These are phyloP conservation scores for Botrylloides violaceus DNA, from an alignment of 23 tunicate genomes.

Conservation along the genomic window DNA sequence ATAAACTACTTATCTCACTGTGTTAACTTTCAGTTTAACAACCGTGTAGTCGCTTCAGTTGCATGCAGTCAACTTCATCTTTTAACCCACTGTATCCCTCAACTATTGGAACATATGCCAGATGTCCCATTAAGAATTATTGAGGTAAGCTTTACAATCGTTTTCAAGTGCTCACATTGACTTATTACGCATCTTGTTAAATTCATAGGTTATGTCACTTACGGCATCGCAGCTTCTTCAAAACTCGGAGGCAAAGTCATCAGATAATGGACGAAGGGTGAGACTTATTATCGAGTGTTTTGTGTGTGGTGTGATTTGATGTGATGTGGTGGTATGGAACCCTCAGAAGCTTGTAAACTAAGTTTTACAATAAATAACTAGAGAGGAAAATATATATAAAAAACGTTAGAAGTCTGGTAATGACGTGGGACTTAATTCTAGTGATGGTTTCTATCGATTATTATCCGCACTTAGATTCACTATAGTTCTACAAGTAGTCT, in stretches of 20 bases:
- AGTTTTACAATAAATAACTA: too few relatives aligned
- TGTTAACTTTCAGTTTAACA: slow-evolving; percentile 47
- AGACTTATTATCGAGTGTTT: too few relatives aligned
- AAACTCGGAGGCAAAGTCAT: slow-evolving; percentile 48
- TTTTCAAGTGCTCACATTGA: too few relatives aligned
- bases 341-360: too few relatives aligned
- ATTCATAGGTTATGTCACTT: slow-evolving; percentile 58
- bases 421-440: too few relatives aligned
- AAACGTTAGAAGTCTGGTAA: too few relatives aligned
- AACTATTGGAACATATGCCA: slow-evolving; percentile 50
- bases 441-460: too few relatives aligned
- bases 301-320: slow-evolving; percentile 8
- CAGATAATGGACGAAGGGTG: slow-evolving; percentile 54
- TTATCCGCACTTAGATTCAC: too few relatives aligned
- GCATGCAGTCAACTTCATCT: slow-evolving; percentile 84
- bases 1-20: too few relatives aligned
- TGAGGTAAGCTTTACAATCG: too few relatives aligned
- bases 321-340: not conserved
- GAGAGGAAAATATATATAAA: not conserved
- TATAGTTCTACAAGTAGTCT: too few relatives aligned
- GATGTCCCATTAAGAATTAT: slow-evolving; percentile 56
- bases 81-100: slow-evolving; percentile 49
- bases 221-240: slow-evolving; percentile 57
- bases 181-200: not conserved
- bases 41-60: slow-evolving; percentile 58